Percentiles rank a stretch among this genome's conserved stretches.
phyloP scores from a whole-genome alignment of 1,140 invertebrate species.

The Pseudomyrmex concolor region DNA sequence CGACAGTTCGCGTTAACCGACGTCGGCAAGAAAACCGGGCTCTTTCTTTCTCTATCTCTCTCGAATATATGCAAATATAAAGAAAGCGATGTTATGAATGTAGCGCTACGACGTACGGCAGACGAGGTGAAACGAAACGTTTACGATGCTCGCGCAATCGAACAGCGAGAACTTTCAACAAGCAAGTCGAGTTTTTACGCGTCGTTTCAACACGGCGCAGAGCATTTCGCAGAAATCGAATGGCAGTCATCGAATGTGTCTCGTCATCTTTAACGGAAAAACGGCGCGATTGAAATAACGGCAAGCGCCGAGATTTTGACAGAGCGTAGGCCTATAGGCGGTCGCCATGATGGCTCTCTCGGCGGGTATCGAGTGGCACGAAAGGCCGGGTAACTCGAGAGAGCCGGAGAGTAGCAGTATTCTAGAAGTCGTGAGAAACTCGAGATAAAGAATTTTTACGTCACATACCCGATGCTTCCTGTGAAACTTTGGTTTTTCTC shows the following conservation, averaged over 20 bases:
- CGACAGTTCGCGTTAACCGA: constrained; percentile 1
- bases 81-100: neutral
- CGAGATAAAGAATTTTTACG: neutral
- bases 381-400: constrained; percentile 34
- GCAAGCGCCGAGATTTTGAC: constrained; percentile 67
- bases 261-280: neutral
- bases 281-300: constrained; percentile 63
- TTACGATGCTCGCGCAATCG: neutral
- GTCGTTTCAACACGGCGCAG: too few relatives aligned
- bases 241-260: too few relatives aligned
- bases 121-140: constrained; percentile 3
- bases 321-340: constrained; percentile 66
- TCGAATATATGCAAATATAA: neutral
- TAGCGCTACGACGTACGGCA: neutral
- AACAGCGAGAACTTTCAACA: too few relatives aligned
- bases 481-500: constrained; percentile 64
- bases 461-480: constrained; percentile 71
- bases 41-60: neutral
- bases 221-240: neutral
- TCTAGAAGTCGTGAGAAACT: constrained; percentile 14
- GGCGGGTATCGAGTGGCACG: constrained; percentile 51
- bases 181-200: neutral
- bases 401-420: constrained; percentile 10
- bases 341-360: constrained; percentile 69
- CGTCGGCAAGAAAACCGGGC: neutral